phyloP scores from a whole-genome alignment of 2,113 vertebrate genomes.

The Benitochromis conjunctus region DNA sequence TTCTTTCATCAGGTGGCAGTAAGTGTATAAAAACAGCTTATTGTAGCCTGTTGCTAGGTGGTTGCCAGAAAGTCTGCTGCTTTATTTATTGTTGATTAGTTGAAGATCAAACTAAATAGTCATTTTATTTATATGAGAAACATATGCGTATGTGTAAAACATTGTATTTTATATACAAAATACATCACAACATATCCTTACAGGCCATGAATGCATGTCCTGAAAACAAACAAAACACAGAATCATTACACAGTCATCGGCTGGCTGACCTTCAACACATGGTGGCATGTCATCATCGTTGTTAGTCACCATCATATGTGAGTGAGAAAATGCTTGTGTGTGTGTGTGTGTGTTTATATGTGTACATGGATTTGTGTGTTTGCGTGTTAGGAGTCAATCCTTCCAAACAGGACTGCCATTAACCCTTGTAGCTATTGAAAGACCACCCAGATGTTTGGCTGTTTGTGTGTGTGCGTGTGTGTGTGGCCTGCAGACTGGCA shows the following conservation, averaged over 20 bases:
- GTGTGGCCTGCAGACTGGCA: slow-evolving; percentile 44
- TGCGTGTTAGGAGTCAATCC: slow-evolving; percentile 29
- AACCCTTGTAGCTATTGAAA: slow-evolving; percentile 47
- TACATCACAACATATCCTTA: not conserved
- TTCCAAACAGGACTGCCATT: slow-evolving; percentile 47
- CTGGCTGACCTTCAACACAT: not conserved
- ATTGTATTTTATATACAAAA: not conserved
- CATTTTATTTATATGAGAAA: not conserved
- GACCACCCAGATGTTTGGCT: slow-evolving; percentile 64
- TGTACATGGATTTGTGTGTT: slow-evolving; percentile 4
- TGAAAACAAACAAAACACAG: not conserved
- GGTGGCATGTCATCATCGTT: not conserved
- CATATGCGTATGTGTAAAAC: not conserved
- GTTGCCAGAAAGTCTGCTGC: not conserved
- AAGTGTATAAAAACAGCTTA: not conserved
- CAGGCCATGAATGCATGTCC: not conserved
- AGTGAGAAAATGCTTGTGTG: not conserved
- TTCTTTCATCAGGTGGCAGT: not conserved
- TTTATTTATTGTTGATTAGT: not conserved
- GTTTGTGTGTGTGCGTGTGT: not conserved
- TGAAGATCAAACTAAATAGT: not conserved
- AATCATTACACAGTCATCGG: not conserved
- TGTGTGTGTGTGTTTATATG: not conserved
- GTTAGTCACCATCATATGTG: not conserved
- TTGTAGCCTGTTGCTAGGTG: not conserved